Base-by-base conservation (phyloP, 1,140 invertebrate genomes). In the Brachionus koreanus region DNA sequence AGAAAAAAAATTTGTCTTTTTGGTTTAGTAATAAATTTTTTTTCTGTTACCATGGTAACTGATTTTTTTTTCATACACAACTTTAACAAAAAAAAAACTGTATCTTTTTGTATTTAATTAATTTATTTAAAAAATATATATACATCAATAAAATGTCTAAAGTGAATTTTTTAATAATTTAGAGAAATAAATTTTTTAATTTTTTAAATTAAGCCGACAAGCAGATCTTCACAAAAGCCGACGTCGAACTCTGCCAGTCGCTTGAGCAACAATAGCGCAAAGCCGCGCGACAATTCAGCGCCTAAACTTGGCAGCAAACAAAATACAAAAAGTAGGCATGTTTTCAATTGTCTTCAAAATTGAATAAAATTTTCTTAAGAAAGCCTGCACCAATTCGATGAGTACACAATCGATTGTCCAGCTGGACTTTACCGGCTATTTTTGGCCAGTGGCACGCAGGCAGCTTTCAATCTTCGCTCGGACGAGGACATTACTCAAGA, bases 401-500 rank as follows among this genome's bases (percentile, higher is more conserved):
- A 57, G 19, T 61, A 57, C 39, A 57, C 49, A 9, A 63, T 82
- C 86, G 87, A 83, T 72, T 83, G 87, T 19, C 87, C 87, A 16
- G 87, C 87, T 35, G 85, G 85, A 75, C 83, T 85, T 57, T 76
- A 85, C 9, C 85, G 87, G n/a, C 83, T 89, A 13, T 88, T 88
- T 83, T 82, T 89, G 83, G 84, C 87, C 9, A 84, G 86, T 10
- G 86, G 86, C 65, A 86, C 88, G 0, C 88, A 89, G 69, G 85
- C 87, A 61, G 86, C 87, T 9, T 87, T 87, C 75, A 83, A 85
- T 57, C 86, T 86, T 84, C 72, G 82, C 2, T 84, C 84, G 74
- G 87, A 88, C 83, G 84, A 86, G 42, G 86, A 89, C 84, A 86
- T 88, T 0, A 87, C 87, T 0, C 84, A 84, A 35, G 87, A 88